Evolutionary conservation across 2,113 vertebrate species (phyloP).

Genomic region (Raja brachyura): DNA sequence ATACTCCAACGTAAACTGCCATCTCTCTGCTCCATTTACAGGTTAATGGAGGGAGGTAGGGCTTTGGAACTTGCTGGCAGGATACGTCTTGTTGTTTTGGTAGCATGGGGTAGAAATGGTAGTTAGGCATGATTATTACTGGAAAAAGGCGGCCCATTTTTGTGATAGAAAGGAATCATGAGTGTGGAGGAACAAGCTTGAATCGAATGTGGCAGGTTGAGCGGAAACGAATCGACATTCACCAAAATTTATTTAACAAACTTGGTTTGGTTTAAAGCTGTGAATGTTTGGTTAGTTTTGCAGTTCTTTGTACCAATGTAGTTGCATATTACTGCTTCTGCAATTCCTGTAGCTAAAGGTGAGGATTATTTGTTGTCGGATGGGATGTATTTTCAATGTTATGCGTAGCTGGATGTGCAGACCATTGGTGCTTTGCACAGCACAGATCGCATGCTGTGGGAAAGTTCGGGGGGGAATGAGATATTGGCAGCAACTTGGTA

Average conservation of each 20-base stretch:
- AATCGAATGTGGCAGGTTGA: not conserved
- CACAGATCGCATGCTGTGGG: not conserved
- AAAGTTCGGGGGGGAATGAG: not conserved
- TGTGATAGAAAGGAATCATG: not conserved
- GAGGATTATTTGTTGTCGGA: not conserved
- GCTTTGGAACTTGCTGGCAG: not conserved
- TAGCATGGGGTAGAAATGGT: not conserved
- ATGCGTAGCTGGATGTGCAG: not conserved
- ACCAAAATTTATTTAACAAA: conserved; percentile 5
- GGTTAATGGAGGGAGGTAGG: not conserved
- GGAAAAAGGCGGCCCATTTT: not conserved
- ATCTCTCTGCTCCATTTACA: not conserved
- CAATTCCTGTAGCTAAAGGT: not conserved
- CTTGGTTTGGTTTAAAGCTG: not conserved
- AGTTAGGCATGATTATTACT: not conserved
- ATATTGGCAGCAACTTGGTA: not conserved
- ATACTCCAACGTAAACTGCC: not conserved
- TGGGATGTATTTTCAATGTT: not conserved
- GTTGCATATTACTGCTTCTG: not conserved
- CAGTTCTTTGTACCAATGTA: conserved; percentile 5
- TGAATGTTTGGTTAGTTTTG: not conserved
- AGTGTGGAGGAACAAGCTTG: not conserved
- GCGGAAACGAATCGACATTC: not conserved
- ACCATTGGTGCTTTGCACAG: not conserved
- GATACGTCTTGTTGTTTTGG: not conserved